Base-by-base conservation (phyloP, 2,113 vertebrate genomes). In the Xenopus laevis region DNA sequence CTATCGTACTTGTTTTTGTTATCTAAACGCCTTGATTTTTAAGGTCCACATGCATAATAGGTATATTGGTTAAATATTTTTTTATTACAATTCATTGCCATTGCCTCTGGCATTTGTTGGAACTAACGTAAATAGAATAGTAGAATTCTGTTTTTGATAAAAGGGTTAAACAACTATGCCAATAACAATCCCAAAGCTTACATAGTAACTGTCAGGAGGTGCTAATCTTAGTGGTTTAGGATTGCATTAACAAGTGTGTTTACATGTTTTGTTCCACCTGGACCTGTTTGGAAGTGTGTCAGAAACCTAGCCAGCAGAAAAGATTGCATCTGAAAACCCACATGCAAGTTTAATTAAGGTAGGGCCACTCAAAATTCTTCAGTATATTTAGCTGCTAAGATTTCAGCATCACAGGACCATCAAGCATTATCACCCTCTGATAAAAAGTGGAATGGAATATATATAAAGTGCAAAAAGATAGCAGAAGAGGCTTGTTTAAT, bases 281-380 rank as follows among this genome's bases (percentile, higher is more conserved):
- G 93, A 92, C 92, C 89, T 95, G 94, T 95, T 94, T 95, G 93
- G 94, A 94, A 87, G 89, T 93, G 92, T 94, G 95, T 96, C 95
- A 97, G 93, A 95, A 93, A 89, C 87, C 89, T 91, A 93, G 91
- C 93, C 91, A 92, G 93, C 86, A 91, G 92, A 94, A 94, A 94
- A 93, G 90, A 94, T 89, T 93, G 85, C 87, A 92, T 92, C 87
- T 91, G 92, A 92, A 93, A 91, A 93, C 87, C 92, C 85, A 89
- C 93, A 95, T 96, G 92, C 94, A 95, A 95, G 93, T 95, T 98
- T 98, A 98, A 98, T 98, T 96, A 95, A 89, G 86, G 87, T 86
- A 86, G 92, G 91, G 89, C 92, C 90, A 89, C 89, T 80, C 85
- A 89, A 88, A 87, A 87, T 87, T 86, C 89, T 84, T 91, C 88